Evolutionary conservation across 2,797 vertebrate species (phyloP).

Genomic region (Cirrhinus mrigala): DNA sequence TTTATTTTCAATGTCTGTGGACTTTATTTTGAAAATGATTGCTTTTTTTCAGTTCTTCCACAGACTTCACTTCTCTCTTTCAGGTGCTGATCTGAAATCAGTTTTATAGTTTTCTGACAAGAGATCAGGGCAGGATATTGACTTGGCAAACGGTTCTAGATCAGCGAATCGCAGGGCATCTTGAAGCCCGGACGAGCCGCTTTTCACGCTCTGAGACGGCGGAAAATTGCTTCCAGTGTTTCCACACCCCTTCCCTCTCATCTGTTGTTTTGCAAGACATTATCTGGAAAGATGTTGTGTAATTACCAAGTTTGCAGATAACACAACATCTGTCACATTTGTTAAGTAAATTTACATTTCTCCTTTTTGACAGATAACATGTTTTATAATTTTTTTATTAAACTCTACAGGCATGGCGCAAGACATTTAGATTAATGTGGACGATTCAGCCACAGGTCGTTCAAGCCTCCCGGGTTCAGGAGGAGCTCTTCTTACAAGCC

Average conservation of each 20-base stretch:
- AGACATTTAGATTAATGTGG: constrained; percentile 3
- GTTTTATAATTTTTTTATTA: neutral
- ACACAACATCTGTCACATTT: constrained; percentile 28
- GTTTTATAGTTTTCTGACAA: neutral
- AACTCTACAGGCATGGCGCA: neutral
- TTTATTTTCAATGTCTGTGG: too few species aligned
- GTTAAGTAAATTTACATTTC: neutral
- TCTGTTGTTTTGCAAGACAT: constrained; percentile 38
- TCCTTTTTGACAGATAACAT: neutral
- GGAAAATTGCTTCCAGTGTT: constrained; percentile 39
- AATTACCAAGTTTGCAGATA: constrained; percentile 13
- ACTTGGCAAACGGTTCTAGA: neutral
- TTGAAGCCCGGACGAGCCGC: neutral
- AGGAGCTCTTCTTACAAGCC: constrained; percentile 38
- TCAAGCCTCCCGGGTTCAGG: constrained; percentile 39
- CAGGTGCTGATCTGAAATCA: neutral
- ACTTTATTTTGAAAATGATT: neutral
- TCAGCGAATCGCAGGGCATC: neutral
- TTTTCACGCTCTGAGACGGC: constrained; percentile 26
- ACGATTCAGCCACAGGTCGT: constrained; percentile 5
- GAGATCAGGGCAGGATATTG: neutral
- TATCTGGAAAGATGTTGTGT: constrained; percentile 2
- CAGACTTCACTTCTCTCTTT: neutral
- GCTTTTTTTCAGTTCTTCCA: neutral
- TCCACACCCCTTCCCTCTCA: neutral